phyloP scores from a whole-genome alignment of 2,888 invertebrate genomes.

The Drosophila mercatorum region DNA sequence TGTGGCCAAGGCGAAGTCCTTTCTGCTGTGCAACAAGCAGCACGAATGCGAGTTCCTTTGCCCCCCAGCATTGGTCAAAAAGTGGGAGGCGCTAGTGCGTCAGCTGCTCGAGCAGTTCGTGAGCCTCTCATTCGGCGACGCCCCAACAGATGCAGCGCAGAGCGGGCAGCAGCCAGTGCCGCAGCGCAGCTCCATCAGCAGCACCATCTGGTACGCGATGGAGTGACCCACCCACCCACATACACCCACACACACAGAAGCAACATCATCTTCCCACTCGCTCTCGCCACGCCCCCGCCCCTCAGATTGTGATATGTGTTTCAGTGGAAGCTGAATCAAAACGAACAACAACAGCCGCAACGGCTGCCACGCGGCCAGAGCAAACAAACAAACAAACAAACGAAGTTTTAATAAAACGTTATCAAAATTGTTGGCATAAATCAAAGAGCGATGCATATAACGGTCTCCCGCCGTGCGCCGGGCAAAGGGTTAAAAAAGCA shows the following conservation, averaged over 20 bases:
- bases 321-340: conserved; percentile 1
- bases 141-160: background rate
- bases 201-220: conserved; percentile 35
- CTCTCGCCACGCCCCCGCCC: background rate
- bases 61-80: conserved; percentile 5
- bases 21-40: conserved; percentile 45
- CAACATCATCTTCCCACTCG: background rate
- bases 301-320: conserved; percentile 16
- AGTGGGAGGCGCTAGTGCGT: conserved; percentile 28
- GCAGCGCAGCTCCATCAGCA: conserved; percentile 1
- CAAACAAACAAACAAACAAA: conserved; percentile 26
- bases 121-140: background rate
- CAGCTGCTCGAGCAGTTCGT: conserved; percentile 18
- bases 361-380: background rate
- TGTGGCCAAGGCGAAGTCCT: conserved; percentile 40
- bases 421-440: conserved; percentile 65
- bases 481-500: background rate
- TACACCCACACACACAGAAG: background rate
- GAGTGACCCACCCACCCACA: background rate
- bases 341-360: background rate
- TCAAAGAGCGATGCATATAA: conserved; percentile 38
- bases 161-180: background rate
- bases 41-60: conserved; percentile 46
- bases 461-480: background rate
- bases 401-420: conserved; percentile 63